A percentile compares a stretch with the other conserved stretches of the same genome.
These are phyloP conservation scores for Lottia gigantea DNA, from an alignment of 2,888 invertebrate species.

Conservation along the genomic window DNA sequence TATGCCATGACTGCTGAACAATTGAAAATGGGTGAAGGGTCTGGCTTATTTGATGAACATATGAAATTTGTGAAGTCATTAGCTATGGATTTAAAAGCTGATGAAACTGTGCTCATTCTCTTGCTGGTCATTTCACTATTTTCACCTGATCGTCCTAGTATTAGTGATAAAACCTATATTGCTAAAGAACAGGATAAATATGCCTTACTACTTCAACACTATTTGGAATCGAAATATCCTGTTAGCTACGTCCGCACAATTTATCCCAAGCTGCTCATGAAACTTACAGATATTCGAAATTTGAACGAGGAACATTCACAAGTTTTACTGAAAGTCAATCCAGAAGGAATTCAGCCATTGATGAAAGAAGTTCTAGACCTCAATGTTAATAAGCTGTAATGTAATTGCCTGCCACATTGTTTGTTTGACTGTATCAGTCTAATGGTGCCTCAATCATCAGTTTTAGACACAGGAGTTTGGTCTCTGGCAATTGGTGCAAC, in stretches of 20 bases:
- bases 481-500: no score
- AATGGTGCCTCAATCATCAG: no score
- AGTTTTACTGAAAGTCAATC: conserved; percentile 93
- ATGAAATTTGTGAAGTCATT: conserved; percentile 70
- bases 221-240: conserved; percentile 64
- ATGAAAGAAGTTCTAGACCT: conserved; percentile 96
- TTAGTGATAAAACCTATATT: conserved; percentile 70
- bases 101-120: conserved; percentile 92
- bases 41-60: conserved; percentile 66
- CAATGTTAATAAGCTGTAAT: conserved; percentile 44
- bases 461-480: no score
- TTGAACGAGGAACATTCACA: conserved; percentile 92
- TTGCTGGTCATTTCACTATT: conserved; percentile 92
- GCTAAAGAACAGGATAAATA: conserved; percentile 66
- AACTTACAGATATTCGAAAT: conserved; percentile 89
- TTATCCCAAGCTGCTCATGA: conserved; percentile 79
- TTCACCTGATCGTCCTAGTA: conserved; percentile 82
- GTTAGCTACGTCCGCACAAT: conserved; percentile 53
- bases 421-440: no score
- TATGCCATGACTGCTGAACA: conserved; percentile 86
- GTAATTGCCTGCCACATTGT: neutral
- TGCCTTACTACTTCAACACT: conserved; percentile 62
- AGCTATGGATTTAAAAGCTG: conserved; percentile 84
- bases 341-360: conserved; percentile 89
- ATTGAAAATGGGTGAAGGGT: conserved; percentile 79